A percentile compares a stretch with the other conserved stretches of the same genome.
phyloP scores from a whole-genome alignment of 2,888 invertebrate species.

The Flexamia atlantica region DNA sequence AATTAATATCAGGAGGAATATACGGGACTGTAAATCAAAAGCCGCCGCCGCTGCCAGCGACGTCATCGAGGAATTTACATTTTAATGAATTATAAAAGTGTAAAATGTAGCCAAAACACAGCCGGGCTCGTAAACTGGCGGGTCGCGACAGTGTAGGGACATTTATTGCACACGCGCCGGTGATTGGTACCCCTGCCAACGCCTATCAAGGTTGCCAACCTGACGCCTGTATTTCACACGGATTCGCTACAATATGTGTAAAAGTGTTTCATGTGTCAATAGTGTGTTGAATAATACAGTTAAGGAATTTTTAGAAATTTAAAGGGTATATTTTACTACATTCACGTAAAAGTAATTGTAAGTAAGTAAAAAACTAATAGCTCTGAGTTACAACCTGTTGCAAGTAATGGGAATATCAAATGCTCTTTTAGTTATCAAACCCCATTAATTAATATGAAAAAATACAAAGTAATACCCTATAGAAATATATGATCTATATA shows the following conservation, averaged over 20 bases:
- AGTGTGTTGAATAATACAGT: no score
- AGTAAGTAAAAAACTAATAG: no score
- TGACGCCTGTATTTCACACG: not conserved
- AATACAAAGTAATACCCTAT: no score
- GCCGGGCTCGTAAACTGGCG: conserved; percentile 28
- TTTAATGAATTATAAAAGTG: conserved; percentile 62
- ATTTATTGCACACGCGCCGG: conserved; percentile 39
- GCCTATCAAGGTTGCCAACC: conserved; percentile 21
- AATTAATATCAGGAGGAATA: not conserved
- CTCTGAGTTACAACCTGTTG: no score
- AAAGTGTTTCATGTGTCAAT: no score
- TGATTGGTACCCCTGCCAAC: conserved; percentile 30
- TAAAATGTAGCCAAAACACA: conserved; percentile 62
- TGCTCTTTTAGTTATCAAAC: no score
- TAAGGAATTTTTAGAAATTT: no score
- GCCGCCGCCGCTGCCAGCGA: not conserved
- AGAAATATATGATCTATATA: no score
- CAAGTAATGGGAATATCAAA: no score
- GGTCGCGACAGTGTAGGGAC: conserved; percentile 47
- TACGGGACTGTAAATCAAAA: not conserved
- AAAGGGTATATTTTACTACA: no score
- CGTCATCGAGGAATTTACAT: conserved; percentile 52
- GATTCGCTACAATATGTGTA: not conserved
- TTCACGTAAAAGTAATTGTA: no score
- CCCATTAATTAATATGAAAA: no score